phyloP scores from a whole-genome alignment of 2,113 vertebrate genomes.

The Boulengeromyrus knoepffleri region DNA sequence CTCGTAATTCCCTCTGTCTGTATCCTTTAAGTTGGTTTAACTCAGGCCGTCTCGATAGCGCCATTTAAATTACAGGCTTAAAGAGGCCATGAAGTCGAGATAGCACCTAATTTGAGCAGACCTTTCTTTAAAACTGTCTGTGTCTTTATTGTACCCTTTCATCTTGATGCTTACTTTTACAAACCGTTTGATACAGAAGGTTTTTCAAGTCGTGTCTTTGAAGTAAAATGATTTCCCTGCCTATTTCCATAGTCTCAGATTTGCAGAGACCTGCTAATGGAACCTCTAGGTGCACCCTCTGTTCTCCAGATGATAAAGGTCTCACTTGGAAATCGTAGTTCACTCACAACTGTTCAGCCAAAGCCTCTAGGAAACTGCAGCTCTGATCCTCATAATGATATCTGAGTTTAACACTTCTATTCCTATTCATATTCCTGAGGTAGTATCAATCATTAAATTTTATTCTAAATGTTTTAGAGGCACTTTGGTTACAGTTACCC shows the following conservation, averaged over 20 bases:
- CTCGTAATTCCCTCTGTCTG: constrained; percentile 22
- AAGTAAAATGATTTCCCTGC: constrained; percentile 41
- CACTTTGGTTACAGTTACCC: not conserved
- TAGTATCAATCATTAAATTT: not conserved
- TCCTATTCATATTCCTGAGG: not conserved
- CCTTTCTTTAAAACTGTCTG: constrained; percentile 47
- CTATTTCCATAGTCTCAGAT: constrained; percentile 27
- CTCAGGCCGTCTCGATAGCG: constrained; percentile 49
- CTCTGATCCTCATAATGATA: not conserved
- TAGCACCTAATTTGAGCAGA: constrained; percentile 48
- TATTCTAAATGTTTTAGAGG: not conserved
- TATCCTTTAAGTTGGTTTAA: constrained; percentile 27
- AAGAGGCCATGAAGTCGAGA: constrained; percentile 53
- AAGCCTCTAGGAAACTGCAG: not conserved
- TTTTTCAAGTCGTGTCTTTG: constrained; percentile 25
- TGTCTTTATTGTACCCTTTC: constrained; percentile 42
- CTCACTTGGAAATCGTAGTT: not conserved
- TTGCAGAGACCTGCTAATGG: constrained; percentile 8
- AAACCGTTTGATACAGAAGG: constrained; percentile 27
- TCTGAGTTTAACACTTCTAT: not conserved
- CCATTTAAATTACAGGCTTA: constrained; percentile 72
- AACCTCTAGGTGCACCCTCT: constrained; percentile 12
- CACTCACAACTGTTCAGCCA: not conserved
- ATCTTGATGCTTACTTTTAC: constrained; percentile 40
- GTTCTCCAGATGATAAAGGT: not conserved